Evolutionary conservation across 1,140 invertebrate genomes (phyloP).

Genomic region (Ceratina calcarata): DNA sequence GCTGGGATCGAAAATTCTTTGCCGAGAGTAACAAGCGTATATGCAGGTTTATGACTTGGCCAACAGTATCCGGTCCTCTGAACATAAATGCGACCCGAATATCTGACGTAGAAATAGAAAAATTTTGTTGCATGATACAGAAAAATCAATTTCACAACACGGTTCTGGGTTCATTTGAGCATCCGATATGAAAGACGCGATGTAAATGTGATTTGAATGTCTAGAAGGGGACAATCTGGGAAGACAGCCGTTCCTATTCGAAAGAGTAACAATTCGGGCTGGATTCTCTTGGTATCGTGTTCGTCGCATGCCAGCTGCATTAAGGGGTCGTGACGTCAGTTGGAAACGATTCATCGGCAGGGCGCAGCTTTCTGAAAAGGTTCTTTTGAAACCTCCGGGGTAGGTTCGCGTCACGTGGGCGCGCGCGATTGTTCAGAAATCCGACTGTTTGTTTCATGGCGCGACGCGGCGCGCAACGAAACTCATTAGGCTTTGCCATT

Average conservation of each 20-base stretch:
- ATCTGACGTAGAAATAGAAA: too few species aligned
- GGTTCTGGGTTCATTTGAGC: too few species aligned
- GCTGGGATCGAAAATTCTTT: too few species aligned
- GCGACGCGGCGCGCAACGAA: neutral
- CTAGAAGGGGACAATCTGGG: neutral
- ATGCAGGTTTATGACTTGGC: too few species aligned
- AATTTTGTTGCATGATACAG: too few species aligned
- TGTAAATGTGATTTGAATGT: neutral
- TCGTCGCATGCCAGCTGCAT: neutral
- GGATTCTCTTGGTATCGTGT: neutral
- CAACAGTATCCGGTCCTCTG: too few species aligned
- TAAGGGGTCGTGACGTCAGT: constrained; percentile 21
- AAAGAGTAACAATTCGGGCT: neutral
- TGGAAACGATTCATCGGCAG: constrained; percentile 24
- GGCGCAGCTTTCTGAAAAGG: neutral
- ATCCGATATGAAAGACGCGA: neutral
- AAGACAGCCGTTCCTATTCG: neutral
- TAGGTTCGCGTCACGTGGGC: constrained; percentile 10
- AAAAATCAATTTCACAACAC: too few species aligned
- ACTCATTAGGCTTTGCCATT: constrained; percentile 40
- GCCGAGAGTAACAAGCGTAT: too few species aligned
- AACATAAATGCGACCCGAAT: too few species aligned
- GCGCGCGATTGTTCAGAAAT: constrained; percentile 26
- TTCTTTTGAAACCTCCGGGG: constrained; percentile 16
- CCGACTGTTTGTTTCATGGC: constrained; percentile 13